Percentiles rank a stretch among this genome's conserved stretches.
These are phyloP conservation scores for Carabus problematicus DNA, from an alignment of 2,888 invertebrate genomes.

Conservation along the genomic window DNA sequence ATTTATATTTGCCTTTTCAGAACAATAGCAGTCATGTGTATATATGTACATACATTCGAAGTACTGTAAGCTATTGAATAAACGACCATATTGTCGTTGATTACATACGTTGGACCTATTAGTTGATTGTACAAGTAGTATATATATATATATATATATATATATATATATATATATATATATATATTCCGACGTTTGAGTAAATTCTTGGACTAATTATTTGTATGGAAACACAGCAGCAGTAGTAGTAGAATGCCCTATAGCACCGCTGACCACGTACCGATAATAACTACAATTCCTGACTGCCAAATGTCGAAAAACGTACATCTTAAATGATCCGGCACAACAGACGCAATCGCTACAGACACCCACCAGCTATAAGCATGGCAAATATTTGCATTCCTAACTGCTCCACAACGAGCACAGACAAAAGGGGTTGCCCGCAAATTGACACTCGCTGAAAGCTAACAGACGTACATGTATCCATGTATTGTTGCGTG, in stretches of 20 bases:
- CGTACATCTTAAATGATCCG: conserved; percentile 15
- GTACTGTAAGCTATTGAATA: too few relatives aligned
- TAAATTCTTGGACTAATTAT: too few relatives aligned
- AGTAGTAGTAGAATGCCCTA: conserved; percentile 23
- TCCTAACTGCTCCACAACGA: not conserved
- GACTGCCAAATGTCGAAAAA: conserved; percentile 31
- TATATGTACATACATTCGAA: too few relatives aligned
- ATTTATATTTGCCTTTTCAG: conserved; percentile 24
- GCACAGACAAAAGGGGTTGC: conserved; percentile 18
- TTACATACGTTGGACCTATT: too few relatives aligned
- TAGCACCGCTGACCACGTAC: conserved; percentile 21
- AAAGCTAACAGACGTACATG: not conserved
- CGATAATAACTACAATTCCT: conserved; percentile 30
- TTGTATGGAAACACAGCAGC: too few relatives aligned
- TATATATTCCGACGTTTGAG: too few relatives aligned
- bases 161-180: too few relatives aligned
- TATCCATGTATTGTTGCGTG: not conserved
- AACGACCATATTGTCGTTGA: too few relatives aligned
- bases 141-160: too few relatives aligned
- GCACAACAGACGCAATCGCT: too few relatives aligned
- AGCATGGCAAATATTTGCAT: conserved; percentile 17
- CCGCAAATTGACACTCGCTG: conserved; percentile 3
- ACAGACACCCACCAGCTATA: conserved; percentile 7
- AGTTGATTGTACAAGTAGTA: too few relatives aligned
- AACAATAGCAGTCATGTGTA: too few relatives aligned